phyloP scores from a whole-genome alignment of 1,140 invertebrate species.

The Eriosoma lanigerum region DNA sequence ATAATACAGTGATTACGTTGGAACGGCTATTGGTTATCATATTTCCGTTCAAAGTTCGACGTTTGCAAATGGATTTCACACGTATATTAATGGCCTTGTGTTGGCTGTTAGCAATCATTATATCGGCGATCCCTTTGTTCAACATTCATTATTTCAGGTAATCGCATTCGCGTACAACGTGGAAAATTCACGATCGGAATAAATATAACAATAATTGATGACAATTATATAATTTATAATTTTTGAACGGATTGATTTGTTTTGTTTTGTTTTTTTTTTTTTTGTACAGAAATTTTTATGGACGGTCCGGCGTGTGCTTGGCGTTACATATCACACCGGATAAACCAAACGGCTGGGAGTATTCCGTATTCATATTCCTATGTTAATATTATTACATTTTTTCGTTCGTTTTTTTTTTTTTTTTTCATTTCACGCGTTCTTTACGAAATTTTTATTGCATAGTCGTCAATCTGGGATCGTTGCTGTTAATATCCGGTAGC shows the following conservation, averaged over 20 bases:
- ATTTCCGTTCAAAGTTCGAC: constrained; percentile 61
- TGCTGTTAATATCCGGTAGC: constrained; percentile 62
- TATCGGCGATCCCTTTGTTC: constrained; percentile 61
- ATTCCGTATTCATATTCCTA: constrained; percentile 65
- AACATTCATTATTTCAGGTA: constrained; percentile 60
- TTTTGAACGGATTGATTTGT: no score
- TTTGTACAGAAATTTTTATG: constrained; percentile 64
- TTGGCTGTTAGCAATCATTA: constrained; percentile 60
- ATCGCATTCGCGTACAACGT: background rate
- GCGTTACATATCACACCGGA: constrained; percentile 64
- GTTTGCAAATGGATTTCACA: constrained; percentile 60
- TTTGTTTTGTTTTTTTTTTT: constrained; percentile 24
- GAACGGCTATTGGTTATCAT: constrained; percentile 64
- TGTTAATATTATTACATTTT: constrained; percentile 56
- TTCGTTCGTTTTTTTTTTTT: background rate
- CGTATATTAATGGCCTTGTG: constrained; percentile 60
- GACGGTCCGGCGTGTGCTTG: constrained; percentile 65
- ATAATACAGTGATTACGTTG: constrained; percentile 62
- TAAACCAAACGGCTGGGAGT: constrained; percentile 65
- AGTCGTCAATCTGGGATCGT: constrained; percentile 61
- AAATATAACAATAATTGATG: background rate
- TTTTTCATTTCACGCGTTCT: background rate
- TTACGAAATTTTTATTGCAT: constrained; percentile 4
- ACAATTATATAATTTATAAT: no score
- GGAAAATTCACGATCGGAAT: background rate